phyloP scores from a whole-genome alignment of 2,113 vertebrate genomes.

The Microcebus ravelobensis region DNA sequence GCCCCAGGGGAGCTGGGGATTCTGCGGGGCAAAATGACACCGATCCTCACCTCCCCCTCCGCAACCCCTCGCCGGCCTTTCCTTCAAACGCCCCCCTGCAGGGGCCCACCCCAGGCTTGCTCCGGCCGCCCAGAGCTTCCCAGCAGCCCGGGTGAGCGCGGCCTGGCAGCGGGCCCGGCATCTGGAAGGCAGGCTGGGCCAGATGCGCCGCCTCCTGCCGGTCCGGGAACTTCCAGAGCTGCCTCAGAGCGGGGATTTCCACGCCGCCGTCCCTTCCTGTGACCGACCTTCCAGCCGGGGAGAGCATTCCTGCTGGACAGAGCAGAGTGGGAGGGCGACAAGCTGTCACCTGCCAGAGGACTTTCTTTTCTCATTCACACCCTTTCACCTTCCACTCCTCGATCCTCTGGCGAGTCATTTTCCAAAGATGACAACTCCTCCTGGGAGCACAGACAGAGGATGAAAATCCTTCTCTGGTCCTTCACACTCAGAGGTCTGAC shows the following conservation, averaged over 20 bases:
- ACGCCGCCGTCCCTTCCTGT: not conserved
- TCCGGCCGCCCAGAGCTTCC: not conserved
- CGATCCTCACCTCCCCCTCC: not conserved
- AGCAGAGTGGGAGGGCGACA: not conserved
- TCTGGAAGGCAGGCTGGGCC: conserved; percentile 39
- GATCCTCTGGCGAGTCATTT: not conserved
- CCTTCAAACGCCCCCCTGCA: not conserved
- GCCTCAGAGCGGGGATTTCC: conserved; percentile 75
- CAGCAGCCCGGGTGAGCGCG: not conserved
- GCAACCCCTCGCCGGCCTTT: accelerated
- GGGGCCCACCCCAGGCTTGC: not conserved
- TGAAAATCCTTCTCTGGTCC: no score
- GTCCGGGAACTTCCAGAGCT: conserved; percentile 75
- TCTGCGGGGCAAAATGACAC: not conserved
- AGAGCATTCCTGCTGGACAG: not conserved
- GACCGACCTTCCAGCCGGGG: not conserved
- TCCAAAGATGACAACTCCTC: not conserved
- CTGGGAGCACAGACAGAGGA: not conserved
- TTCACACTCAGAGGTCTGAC: not conserved
- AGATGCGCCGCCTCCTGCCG: not conserved
- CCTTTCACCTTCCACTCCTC: not conserved
- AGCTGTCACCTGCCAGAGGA: not conserved
- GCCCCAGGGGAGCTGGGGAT: not conserved
- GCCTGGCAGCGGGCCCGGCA: conserved; percentile 51
- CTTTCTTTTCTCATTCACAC: conserved; percentile 50